Conservation (phyloP, 2,797 vertebrate genomes). For the Cirrhinus mrigala region DNA sequence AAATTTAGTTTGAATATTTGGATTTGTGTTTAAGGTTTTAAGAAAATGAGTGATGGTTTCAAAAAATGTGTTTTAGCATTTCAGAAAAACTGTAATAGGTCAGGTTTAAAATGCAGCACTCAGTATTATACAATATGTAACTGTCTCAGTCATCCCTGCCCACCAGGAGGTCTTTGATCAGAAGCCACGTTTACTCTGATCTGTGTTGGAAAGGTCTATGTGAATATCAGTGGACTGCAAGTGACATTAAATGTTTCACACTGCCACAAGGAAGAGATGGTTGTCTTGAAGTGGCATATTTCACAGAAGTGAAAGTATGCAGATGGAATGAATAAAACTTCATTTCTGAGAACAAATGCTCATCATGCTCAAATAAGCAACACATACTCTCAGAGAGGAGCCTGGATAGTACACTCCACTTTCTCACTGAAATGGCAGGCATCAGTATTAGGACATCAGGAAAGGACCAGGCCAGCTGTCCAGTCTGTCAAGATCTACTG, state of each 20-base stretch:
- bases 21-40: too few species aligned
- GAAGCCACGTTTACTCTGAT: too few species aligned
- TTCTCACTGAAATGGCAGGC: neutral
- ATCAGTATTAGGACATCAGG: neutral
- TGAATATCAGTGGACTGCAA: neutral
- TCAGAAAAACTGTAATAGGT: too few species aligned
- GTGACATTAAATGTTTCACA: neutral
- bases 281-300: neutral
- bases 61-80: too few species aligned
- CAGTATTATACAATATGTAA: too few species aligned
- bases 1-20: too few species aligned
- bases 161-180: too few species aligned
- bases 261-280: neutral
- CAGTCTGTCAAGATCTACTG: neutral
- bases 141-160: too few species aligned
- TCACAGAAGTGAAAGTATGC: neutral
- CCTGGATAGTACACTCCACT: too few species aligned
- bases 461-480: neutral
- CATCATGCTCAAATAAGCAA: neutral
- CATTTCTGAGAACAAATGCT: neutral
- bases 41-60: too few species aligned
- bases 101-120: too few species aligned
- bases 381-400: neutral
- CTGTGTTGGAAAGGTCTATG: neutral
- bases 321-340: neutral